Evolutionary conservation across 2,113 vertebrate genomes (phyloP).

Genomic region (Thalassoma bifasciatum): DNA sequence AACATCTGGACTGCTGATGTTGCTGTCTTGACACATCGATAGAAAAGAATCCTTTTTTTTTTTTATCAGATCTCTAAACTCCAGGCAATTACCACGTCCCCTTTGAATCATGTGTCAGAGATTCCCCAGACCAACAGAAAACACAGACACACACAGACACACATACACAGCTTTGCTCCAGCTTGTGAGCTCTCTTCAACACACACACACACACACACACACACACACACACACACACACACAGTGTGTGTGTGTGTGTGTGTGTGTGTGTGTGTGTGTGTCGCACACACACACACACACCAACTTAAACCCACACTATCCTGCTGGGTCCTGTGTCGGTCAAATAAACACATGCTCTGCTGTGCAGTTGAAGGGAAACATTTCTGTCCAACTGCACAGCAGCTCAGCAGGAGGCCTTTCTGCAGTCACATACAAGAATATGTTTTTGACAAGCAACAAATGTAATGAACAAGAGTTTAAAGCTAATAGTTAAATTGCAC

Average conservation of each 20-base stretch:
- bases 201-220: no score
- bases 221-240: no score
- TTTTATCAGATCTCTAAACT: background rate
- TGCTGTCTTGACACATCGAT: constrained; percentile 5
- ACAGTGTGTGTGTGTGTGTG: no score
- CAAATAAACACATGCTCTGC: constrained; percentile 12
- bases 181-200: background rate
- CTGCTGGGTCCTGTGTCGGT: constrained; percentile 28
- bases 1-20: constrained; percentile 52
- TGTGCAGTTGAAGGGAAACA: background rate
- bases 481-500: no score
- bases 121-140: background rate
- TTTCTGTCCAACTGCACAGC: background rate
- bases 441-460: background rate
- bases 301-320: constrained; percentile 18
- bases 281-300: no score
- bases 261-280: no score
- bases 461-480: no score
- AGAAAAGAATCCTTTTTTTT: constrained; percentile 6
- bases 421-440: constrained; percentile 5
- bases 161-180: background rate
- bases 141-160: constrained; percentile 17
- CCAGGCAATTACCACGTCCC: background rate
- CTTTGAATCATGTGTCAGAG: background rate
- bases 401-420: background rate